Conservation (phyloP, 2,113 vertebrate genomes). For the Tretioscincus oriximinensis region DNA sequence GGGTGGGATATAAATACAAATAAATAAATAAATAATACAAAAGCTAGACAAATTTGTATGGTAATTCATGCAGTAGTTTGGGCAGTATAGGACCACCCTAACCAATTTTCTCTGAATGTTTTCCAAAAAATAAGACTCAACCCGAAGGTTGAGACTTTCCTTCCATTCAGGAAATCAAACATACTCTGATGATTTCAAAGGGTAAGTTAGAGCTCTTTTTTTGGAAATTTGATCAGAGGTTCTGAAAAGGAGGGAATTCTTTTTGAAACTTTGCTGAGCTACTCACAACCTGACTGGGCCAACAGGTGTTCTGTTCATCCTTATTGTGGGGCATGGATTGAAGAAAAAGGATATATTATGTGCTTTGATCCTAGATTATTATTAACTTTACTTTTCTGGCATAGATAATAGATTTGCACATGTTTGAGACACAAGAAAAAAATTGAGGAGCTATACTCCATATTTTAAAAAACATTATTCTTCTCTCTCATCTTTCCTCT, state of each 20-base stretch:
- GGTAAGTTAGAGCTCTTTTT: neutral
- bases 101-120: neutral
- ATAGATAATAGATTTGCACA: neutral
- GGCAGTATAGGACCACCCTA: neutral
- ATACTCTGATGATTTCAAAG: neutral
- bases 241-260: neutral
- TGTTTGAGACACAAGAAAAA: neutral
- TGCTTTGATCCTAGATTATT: conserved; percentile 6
- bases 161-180: conserved; percentile 16
- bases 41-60: neutral
- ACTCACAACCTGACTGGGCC: neutral
- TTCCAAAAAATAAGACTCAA: neutral
- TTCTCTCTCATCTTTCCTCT: neutral
- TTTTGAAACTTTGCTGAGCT: neutral
- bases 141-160: neutral
- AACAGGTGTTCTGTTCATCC: neutral
- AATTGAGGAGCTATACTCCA: neutral
- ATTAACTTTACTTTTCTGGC: conserved; percentile 8
- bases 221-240: neutral
- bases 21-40: no score
- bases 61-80: neutral
- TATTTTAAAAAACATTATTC: neutral
- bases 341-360: neutral
- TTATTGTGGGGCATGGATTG: neutral
- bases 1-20: no score